Evolutionary conservation across 2,888 invertebrate species (phyloP).

Genomic region (Volucella zonaria): DNA sequence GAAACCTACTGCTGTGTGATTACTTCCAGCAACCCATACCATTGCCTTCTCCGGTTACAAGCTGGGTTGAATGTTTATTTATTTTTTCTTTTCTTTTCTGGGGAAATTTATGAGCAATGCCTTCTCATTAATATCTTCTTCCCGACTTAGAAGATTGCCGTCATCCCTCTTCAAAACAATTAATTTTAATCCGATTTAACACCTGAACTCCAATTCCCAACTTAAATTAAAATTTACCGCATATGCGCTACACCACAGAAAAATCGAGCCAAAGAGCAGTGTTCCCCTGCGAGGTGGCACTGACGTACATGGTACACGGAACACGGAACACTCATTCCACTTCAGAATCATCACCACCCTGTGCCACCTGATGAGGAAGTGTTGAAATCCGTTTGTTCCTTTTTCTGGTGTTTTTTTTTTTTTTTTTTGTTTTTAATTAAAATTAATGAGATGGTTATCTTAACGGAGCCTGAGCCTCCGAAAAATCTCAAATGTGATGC

Average conservation of each 20-base stretch:
- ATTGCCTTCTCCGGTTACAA: too few species aligned
- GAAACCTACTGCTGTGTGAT: too few species aligned
- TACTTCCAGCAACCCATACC: too few species aligned
- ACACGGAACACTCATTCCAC: background rate
- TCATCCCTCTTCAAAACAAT: constrained; percentile 32
- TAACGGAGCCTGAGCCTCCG: background rate
- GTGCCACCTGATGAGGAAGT: constrained; percentile 21
- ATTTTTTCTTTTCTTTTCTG: background rate
- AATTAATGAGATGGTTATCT: constrained; percentile 69
- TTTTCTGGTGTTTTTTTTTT: background rate
- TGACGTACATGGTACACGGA: background rate
- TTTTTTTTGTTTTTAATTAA: constrained; percentile 61
- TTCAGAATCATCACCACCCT: background rate
- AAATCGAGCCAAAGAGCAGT: background rate
- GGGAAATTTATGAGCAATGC: constrained; percentile 13
- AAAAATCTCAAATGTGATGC: constrained; percentile 29
- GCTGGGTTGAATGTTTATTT: too few species aligned
- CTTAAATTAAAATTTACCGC: constrained; percentile 52
- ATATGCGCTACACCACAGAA: background rate
- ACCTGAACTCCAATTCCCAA: constrained; percentile 51
- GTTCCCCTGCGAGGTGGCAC: background rate
- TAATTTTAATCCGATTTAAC: constrained; percentile 55
- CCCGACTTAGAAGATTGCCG: background rate
- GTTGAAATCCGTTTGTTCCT: background rate
- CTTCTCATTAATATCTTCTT: background rate